These are phyloP conservation scores for Nomada ferruginata DNA, from an alignment of 2,888 invertebrate genomes.

Conservation along the genomic window DNA sequence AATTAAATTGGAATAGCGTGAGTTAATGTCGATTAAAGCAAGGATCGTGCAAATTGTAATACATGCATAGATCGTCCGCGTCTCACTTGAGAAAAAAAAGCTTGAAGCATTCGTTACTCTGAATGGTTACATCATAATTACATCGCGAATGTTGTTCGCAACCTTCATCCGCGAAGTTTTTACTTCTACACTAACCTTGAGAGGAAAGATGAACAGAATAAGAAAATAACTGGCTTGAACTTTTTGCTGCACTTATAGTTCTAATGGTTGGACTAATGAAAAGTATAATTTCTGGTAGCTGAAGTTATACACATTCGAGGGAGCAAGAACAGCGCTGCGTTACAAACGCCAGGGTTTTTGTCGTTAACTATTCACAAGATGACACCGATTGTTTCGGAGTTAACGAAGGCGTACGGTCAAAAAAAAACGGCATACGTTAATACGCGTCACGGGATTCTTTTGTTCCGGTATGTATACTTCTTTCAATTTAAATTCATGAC, in stretches of 20 bases:
- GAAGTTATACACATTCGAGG: too few species aligned
- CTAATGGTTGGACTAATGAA: background rate
- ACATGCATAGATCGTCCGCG: background rate
- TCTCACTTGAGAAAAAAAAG: background rate
- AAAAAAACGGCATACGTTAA: background rate
- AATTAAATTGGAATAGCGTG: background rate
- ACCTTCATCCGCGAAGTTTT: background rate
- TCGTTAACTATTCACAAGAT: too few species aligned
- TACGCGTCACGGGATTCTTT: background rate
- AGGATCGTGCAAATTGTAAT: background rate
- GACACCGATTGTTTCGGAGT: too few species aligned
- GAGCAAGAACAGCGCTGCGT: too few species aligned
- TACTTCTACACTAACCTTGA: background rate
- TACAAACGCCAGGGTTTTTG: too few species aligned
- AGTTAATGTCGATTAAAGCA: background rate
- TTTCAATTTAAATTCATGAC: conserved; percentile 22
- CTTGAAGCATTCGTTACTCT: background rate
- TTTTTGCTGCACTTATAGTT: background rate
- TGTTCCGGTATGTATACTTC: background rate
- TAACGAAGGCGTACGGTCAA: background rate
- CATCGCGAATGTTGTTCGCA: background rate
- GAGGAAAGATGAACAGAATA: background rate
- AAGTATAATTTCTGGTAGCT: background rate
- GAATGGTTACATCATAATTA: background rate
- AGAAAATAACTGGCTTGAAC: background rate